Base-by-base conservation (phyloP, 2,113 vertebrate species). In the Pycnonotus jocosus region DNA sequence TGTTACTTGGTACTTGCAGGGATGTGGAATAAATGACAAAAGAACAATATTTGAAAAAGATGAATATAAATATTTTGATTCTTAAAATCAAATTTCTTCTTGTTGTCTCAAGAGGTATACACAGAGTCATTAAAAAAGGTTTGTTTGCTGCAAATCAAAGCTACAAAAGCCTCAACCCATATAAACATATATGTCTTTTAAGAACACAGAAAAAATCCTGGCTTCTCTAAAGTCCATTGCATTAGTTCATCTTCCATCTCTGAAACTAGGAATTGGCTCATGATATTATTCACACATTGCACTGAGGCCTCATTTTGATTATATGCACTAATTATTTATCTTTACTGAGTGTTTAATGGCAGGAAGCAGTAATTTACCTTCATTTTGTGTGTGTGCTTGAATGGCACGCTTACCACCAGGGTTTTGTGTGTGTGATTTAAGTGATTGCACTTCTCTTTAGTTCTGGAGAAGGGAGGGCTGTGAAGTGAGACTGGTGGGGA, bases 371-470 rank as follows among this genome's bases (percentile, higher is more conserved):
- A 69, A 65, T 57, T 66, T 66, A 66, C 20, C 11, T 70, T 53
- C 70, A 20, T 50, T 86, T 40, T 77, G 9, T 24, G 14, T 73
- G 3, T 24, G 22, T 61, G 6, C 8, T 48, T 74, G 47, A 73
- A 65, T 56, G 30, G 11, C 24, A 30, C 0, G 0, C 16, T 65
- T 81, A 40, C 18, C n/a, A 69, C 15, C 14, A 21, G 13, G 12
- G 4, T 3, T 4, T 20, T 65, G 8, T 35, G 13, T 44, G 35
- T 33, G 7, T 25, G 51, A 18, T 23, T 17, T 3, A 65, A 23
- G 3, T 56, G 48, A 60, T 60, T 57, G n/a, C 10, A 27, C 3
- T 42, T 37, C 16, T 42, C 12, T 58, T 53, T 62, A 9, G 17
- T 66, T 86, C 24, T 44, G 23, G 7, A 44, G 2, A 80, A 37